A percentile compares a stretch with the other conserved stretches of the same genome.
phyloP scores from a whole-genome alignment of 2,888 invertebrate genomes.

The Leptopilina myrica region DNA sequence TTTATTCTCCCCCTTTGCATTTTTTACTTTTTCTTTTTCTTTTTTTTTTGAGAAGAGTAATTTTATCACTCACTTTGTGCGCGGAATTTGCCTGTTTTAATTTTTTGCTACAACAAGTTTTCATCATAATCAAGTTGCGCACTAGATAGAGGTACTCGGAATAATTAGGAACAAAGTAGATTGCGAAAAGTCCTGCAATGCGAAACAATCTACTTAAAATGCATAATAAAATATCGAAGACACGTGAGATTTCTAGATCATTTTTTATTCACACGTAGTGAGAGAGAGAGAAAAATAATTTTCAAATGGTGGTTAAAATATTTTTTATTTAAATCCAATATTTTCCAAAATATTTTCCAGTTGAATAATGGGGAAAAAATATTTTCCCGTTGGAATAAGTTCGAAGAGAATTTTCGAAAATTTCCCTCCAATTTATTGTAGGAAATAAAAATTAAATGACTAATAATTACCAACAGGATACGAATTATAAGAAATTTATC shows the following conservation, averaged over 20 bases:
- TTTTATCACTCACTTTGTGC: background rate
- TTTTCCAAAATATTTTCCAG: too few relatives aligned
- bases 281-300: too few relatives aligned
- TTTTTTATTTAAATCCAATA: too few relatives aligned
- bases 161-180: slow-evolving; percentile 13
- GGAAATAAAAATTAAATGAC: background rate
- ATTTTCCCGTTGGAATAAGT: background rate
- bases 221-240: background rate
- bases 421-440: background rate
- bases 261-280: too few relatives aligned
- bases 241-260: background rate
- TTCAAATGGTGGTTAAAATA: too few relatives aligned
- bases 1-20: background rate
- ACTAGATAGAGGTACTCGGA: background rate
- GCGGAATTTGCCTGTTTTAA: background rate
- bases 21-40: too few relatives aligned
- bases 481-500: slow-evolving; percentile 18
- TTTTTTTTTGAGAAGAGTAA: background rate
- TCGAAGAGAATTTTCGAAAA: background rate
- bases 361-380: background rate
- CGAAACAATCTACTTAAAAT: slow-evolving; percentile 26
- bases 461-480: slow-evolving; percentile 12
- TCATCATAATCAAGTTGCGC: background rate
- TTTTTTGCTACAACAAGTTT: background rate
- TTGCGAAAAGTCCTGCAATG: slow-evolving; percentile 7